Evolutionary conservation across 2,113 vertebrate species (phyloP).

Genomic region (Gavia stellata): DNA sequence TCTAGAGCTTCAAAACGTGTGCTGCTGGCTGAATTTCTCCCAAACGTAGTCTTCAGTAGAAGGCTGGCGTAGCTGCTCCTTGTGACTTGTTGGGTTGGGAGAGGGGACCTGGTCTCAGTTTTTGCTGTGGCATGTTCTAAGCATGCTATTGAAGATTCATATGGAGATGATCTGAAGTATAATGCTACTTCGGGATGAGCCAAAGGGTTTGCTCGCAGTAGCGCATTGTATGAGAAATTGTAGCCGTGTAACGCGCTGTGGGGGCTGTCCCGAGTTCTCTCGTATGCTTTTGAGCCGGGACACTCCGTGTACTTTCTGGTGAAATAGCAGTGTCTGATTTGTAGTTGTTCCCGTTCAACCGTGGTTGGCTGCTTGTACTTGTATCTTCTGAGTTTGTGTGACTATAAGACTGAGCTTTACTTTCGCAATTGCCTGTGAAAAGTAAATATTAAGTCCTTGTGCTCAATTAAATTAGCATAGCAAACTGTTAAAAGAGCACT

Average conservation of each 20-base stretch:
- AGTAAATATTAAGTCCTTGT: neutral
- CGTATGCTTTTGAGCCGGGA: accelerated
- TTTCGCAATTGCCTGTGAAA: neutral
- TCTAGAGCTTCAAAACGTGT: neutral
- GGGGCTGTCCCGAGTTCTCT: neutral
- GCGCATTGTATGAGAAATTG: neutral
- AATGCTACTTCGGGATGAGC: neutral
- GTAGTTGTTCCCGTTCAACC: neutral
- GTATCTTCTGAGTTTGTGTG: neutral
- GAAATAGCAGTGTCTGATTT: neutral
- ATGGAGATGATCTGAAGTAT: neutral
- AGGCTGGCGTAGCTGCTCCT: neutral
- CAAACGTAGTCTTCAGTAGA: neutral
- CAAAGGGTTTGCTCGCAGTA: neutral
- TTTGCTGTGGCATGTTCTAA: neutral
- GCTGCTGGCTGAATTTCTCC: neutral
- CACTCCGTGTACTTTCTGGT: neutral
- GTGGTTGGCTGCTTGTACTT: neutral
- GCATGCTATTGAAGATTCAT: neutral
- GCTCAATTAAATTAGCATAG: neutral
- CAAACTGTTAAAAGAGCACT: neutral
- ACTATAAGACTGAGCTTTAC: neutral
- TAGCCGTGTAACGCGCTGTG: neutral
- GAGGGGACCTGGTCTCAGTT: neutral
- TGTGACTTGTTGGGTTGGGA: neutral